phyloP scores from a whole-genome alignment of 1,140 invertebrate species.

The Euwallacea similis region DNA sequence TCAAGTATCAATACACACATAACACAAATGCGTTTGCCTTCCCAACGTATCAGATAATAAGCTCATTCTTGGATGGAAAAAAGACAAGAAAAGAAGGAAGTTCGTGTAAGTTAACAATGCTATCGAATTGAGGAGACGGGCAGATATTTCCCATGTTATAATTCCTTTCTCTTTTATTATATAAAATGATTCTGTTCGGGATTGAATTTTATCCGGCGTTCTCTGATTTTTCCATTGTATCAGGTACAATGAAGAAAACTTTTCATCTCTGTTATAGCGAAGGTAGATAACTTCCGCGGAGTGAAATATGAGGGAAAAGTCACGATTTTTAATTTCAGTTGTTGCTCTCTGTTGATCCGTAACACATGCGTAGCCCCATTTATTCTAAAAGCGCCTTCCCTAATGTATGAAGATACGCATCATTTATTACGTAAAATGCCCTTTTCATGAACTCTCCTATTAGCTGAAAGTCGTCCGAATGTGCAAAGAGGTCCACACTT shows the following conservation, averaged over 20 bases:
- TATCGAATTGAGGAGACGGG: constrained; percentile 3
- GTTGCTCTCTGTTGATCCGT: too few species aligned
- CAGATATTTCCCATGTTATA: background rate
- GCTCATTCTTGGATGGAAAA: constrained; percentile 1
- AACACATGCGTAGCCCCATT: too few species aligned
- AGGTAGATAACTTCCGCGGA: too few species aligned
- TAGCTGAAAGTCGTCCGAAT: constrained; percentile 1
- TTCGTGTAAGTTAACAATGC: constrained; percentile 7
- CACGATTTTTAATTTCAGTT: too few species aligned
- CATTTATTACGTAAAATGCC: constrained; percentile 17
- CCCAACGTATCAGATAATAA: constrained; percentile 14
- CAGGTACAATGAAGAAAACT: too few species aligned
- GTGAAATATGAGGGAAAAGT: too few species aligned
- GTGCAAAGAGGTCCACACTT: constrained; percentile 12
- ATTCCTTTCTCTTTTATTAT: constrained; percentile 6
- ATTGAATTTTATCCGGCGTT: background rate
- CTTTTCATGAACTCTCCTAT: constrained; percentile 12
- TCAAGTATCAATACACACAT: background rate
- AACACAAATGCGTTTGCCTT: constrained; percentile 16
- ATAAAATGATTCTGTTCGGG: background rate
- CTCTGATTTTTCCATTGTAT: too few species aligned
- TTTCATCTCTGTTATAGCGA: too few species aligned
- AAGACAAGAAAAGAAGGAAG: constrained; percentile 9
- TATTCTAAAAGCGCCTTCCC: too few species aligned
- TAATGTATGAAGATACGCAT: constrained; percentile 8